Evolutionary conservation across 2,797 vertebrate genomes (phyloP), one percentile per base, ranked within the genome.

Genomic region (Tangara arthus): DNA sequence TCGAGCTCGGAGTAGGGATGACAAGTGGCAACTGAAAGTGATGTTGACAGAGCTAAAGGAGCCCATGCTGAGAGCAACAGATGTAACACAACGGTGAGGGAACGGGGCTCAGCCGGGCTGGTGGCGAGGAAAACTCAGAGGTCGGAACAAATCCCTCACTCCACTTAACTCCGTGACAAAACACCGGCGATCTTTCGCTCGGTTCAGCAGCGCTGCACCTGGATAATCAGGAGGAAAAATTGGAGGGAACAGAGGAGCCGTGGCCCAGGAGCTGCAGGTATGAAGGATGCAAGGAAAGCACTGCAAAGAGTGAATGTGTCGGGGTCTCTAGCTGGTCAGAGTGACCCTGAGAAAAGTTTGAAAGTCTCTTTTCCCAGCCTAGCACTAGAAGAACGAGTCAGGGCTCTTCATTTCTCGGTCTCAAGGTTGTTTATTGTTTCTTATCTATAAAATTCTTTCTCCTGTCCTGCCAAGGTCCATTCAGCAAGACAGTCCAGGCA

Each of bases 31-130:
- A 14, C 4, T 15, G 65, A 86, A 94, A 93, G 73, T 6, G 30
- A 69, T 55, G 79, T 71, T 87, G 94, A 72, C 82, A 83, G 90
- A 61, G 71, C 66, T 89, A 44, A 94, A 91, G 92, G 65, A 87
- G 80, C 82, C 32, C 87, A 66, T 1, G 72, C 89, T 87, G 90
- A 77, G 87, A 10, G 52, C 60, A 30, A 26, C 83, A 72, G 81
- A 82, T 68, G 16, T 89, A 71, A 52, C 60, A 3, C 71, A n/a
- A 37, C 4, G 0, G 63, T 32, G 60, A 68, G 64, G 24, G 66
- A 73, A 4, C 5, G 2, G n/a, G 59, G 57, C 75, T 90, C 35
- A 92, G 64, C 18, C 37, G 3, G 35, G 71, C 73, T 46, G 61
- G 8, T 6, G 12, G 64, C 9, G 11, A 69, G n/a, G 61, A 76